Base-by-base conservation (phyloP, 2,797 vertebrate genomes). In the Lophius americanus region DNA sequence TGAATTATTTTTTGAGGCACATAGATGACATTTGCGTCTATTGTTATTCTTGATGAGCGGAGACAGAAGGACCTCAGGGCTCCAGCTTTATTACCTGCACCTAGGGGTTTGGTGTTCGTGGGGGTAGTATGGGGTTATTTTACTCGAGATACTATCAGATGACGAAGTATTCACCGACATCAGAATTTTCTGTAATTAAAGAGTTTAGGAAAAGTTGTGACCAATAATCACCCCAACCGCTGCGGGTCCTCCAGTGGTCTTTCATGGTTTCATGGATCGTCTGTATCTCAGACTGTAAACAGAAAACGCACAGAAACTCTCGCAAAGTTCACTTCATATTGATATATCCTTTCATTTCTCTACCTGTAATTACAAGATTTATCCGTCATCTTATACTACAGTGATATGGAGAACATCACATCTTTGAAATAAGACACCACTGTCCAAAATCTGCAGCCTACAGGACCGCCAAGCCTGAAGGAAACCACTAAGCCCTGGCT, bases 161-260 rank as follows among this genome's bases (percentile, higher is more conserved):
- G 87, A 87, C 75, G 39, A 83, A 85, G 80, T 82, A 78, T 88
- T 92, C 86, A 91, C 73, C 83, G 81, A 78, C 70, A 83, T 82
- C 87, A 71, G 76, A 85, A 84, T 85, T 89, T 91, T 80, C 76
- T 75, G 70, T 91, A 89, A 91, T 91, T 90, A 91, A 90, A 93
- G 85, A 91, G 85, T 71, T 85, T 65, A 70, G 73, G 75, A 77
- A 90, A 84, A 71, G 75, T 81, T 75, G 76, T 59, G 74, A 69
- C 81, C 84, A 79, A 82, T 87, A 86, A 90, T 90, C 81, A 89
- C 85, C 54, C 73, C 44, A 71, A 52, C 69, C 53, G 49, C 80
- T 59, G 52, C 44, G 69, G 64, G 12, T 73, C 68, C 84, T 85
- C 72, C 77, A 35, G 59, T 57, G 57, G 41, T 70, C 65, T 84